Evolutionary conservation across 2,797 vertebrate genomes (phyloP).

Genomic region (Coracias cyanogaster): DNA sequence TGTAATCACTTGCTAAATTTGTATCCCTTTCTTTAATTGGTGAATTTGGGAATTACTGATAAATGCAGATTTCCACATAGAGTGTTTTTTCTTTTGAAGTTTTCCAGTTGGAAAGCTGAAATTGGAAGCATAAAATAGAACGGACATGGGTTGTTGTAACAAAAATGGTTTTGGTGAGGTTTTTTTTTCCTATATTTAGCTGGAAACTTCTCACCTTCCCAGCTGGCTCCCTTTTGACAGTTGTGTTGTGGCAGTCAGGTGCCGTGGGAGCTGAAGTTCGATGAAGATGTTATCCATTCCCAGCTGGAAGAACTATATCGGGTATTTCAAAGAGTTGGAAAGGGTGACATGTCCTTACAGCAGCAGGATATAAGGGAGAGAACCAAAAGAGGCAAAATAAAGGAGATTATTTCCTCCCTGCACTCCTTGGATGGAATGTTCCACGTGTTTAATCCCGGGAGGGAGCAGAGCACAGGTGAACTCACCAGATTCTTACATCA

Average conservation of each 20-base stretch:
- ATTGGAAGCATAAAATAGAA: not conserved
- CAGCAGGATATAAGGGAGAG: not conserved
- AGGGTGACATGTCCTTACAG: not conserved
- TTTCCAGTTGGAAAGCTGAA: not conserved
- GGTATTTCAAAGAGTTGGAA: not conserved
- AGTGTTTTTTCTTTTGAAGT: not conserved
- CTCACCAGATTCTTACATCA: not conserved
- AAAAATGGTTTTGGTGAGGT: not conserved
- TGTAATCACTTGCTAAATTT: not conserved
- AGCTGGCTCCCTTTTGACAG: not conserved
- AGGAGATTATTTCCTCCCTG: not conserved
- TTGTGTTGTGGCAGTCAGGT: not conserved
- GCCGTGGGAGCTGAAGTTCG: not conserved
- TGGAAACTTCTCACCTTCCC: not conserved
- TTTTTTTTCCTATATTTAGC: not conserved
- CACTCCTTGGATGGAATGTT: not conserved
- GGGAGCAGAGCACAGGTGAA: not conserved
- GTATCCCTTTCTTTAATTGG: not conserved
- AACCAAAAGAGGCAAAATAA: not conserved
- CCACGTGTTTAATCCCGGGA: not conserved
- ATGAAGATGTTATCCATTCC: not conserved
- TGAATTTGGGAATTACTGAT: not conserved
- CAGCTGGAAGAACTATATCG: not conserved
- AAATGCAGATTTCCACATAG: not conserved
- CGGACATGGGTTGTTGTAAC: not conserved